Percentiles rank a stretch among this genome's conserved stretches.
Conservation (phyloP, 1,140 invertebrate genomes). For the Zeugodacus cucurbitae region DNA sequence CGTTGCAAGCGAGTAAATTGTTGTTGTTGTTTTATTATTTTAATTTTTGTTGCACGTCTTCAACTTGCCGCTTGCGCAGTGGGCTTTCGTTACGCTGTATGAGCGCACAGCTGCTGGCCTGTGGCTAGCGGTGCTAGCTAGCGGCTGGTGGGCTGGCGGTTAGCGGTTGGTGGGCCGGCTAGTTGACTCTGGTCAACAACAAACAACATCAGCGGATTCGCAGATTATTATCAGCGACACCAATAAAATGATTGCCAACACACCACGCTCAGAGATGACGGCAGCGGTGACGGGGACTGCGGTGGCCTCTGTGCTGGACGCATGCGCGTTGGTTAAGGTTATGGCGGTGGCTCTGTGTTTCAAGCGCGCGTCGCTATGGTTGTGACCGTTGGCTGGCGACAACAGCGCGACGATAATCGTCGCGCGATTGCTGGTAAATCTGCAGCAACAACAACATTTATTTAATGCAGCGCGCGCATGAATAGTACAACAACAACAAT, state of each 20-base stretch:
- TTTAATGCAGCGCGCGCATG: not conserved
- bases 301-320: not conserved
- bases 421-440: constrained; percentile 3
- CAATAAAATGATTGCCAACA: constrained; percentile 47
- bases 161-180: not conserved
- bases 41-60: not conserved
- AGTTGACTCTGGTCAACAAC: not conserved
- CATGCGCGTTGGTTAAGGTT: not conserved
- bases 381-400: not conserved
- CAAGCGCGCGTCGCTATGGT: no score
- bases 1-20: not conserved
- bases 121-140: not conserved
- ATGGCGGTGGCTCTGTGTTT: not conserved
- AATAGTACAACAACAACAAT: not conserved
- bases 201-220: constrained; percentile 1
- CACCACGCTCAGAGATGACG: not conserved
- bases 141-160: not conserved
- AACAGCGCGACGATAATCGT: not conserved
- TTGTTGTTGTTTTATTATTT: constrained; percentile 3
- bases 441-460: not conserved
- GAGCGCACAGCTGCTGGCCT: not conserved
- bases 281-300: not conserved
- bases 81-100: constrained; percentile 24
- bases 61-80: not conserved
- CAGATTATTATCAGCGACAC: constrained; percentile 47